Base-by-base conservation (phyloP, 2,888 invertebrate species). In the Tenthredo distinguenda region DNA sequence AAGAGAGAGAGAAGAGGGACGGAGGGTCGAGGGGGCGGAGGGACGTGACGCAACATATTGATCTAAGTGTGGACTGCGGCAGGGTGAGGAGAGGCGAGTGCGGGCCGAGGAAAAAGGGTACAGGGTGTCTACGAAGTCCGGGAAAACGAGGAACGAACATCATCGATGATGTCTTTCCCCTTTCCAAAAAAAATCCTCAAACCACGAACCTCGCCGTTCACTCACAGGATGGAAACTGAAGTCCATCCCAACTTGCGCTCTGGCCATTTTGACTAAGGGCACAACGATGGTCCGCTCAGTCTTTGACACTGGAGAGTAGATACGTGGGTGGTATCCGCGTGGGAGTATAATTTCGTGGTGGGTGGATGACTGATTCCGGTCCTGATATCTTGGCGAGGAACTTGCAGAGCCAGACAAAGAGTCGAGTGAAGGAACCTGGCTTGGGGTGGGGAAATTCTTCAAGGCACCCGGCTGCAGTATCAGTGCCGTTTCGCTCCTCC, bases 31-130 rank as follows among this genome's bases (percentile, higher is more conserved):
- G 91, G 90, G 87, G 88, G 88, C 87, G 88, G 89, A 55, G 89
- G 90, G 90, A 93, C 91, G 92, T 93, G 93, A 93, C 93, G 93
- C 93, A 93, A 93, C 90, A 92, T 93, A 93, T 93, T 93, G 93
- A 93, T 93, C 92, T 91, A 91, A 90, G 91, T 91, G 91, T 91
- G 90, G 90, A 89, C 89, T 89, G 87, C 87, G 88, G 89, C 87
- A 87, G 86, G 88, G 87, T 85, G 84, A 86, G 86, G 83, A 72
- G 65, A 47, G 58, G 43, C 72, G 77, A 62, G 77, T 55, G 47
- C 77, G 86, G 84, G 79, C 58, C 58, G 83, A 62, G 85, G 85
- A 81, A 72, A 10, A 65, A 31, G 83, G 55, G 82, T 88, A 90
- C 86, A 88, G 87, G 87, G 87, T 88, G 87, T 87, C 87, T 86